Evolutionary conservation across 2,797 vertebrate species (phyloP).

Genomic region (Fundulus diaphanus): DNA sequence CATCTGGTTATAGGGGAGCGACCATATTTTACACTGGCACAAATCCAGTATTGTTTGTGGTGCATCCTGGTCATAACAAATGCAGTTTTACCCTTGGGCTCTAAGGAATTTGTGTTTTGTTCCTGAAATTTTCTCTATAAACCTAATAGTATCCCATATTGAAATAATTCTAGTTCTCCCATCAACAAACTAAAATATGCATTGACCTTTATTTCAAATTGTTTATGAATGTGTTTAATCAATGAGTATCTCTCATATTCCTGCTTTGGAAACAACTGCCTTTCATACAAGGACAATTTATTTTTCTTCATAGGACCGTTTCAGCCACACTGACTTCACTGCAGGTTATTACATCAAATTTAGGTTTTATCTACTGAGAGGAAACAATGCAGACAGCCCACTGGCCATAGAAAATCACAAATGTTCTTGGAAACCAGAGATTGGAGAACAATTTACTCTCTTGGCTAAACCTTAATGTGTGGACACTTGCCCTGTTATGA

Average conservation of each 20-base stretch:
- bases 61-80: conserved; percentile 34
- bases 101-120: conserved; percentile 30
- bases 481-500: too few species aligned
- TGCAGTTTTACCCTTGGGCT: conserved; percentile 34
- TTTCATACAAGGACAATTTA: conserved; percentile 27
- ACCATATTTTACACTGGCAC: conserved; percentile 67
- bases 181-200: conserved; percentile 1
- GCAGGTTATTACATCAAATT: conserved; percentile 14
- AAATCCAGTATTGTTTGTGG: conserved; percentile 46
- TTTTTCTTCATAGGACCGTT: conserved; percentile 25
- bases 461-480: too few species aligned
- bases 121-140: conserved; percentile 8
- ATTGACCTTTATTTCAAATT: conserved; percentile 9
- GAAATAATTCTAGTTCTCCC: background rate
- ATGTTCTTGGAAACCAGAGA: background rate
- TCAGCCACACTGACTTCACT: conserved; percentile 23
- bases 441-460: background rate
- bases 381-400: conserved; percentile 2
- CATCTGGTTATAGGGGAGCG: conserved; percentile 67
- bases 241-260: conserved; percentile 12
- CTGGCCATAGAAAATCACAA: background rate
- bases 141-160: conserved; percentile 6
- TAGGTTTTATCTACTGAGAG: conserved; percentile 15
- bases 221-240: conserved; percentile 8
- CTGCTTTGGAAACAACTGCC: conserved; percentile 16